phyloP scores from a whole-genome alignment of 2,888 invertebrate genomes.

The Pyrochroa serraticornis region DNA sequence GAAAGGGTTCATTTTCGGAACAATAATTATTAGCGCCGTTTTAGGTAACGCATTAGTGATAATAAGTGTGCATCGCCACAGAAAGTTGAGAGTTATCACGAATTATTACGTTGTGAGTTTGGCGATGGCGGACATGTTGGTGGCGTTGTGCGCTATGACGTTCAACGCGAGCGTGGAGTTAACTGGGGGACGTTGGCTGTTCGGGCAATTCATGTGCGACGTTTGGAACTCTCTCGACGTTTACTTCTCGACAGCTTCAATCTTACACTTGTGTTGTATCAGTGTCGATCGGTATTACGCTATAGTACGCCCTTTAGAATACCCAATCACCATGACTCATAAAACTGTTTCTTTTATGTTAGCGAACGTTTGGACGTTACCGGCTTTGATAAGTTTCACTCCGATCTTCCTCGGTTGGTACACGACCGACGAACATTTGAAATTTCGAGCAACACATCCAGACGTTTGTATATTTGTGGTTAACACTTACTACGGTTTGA shows the following conservation, averaged over 20 bases:
- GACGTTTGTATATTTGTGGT: conserved; percentile 84
- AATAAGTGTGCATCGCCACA: conserved; percentile 79
- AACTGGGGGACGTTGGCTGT: conserved; percentile 84
- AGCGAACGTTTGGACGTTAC: conserved; percentile 89
- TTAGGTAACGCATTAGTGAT: conserved; percentile 93
- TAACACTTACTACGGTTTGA: conserved; percentile 84
- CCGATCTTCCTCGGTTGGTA: conserved; percentile 92
- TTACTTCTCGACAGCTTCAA: conserved; percentile 90
- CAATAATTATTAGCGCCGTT: conserved; percentile 87
- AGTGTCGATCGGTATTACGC: conserved; percentile 87
- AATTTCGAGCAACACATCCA: conserved; percentile 67
- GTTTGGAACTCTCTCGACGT: conserved; percentile 95
- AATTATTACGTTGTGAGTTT: conserved; percentile 96
- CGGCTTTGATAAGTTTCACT: conserved; percentile 89
- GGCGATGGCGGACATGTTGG: conserved; percentile 92
- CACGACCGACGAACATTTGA: conserved; percentile 67
- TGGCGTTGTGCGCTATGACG: conserved; percentile 90
- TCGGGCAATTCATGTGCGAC: conserved; percentile 90
- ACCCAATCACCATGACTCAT: conserved; percentile 90
- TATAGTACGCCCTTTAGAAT: conserved; percentile 89
- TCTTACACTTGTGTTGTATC: conserved; percentile 92
- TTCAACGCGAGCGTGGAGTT: conserved; percentile 87
- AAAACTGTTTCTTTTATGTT: conserved; percentile 81
- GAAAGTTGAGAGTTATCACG: conserved; percentile 84
- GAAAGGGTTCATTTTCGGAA: conserved; percentile 80